Base-by-base conservation (phyloP, 92 coral and sea anemone genomes). In the Porites divaricata region DNA sequence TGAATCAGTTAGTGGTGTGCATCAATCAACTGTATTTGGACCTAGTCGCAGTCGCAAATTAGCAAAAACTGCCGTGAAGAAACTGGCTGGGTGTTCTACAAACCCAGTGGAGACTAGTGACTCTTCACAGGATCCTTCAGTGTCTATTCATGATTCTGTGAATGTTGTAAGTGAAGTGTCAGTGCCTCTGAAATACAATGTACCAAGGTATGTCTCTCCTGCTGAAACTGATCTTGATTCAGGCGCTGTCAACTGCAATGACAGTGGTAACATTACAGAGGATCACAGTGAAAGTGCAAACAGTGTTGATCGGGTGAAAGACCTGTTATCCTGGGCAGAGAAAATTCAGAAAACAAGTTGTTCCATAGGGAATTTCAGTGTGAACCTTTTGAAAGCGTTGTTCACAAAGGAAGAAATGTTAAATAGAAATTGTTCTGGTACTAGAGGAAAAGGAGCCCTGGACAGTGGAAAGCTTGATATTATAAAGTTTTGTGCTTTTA, bases 361-460 rank as follows among this genome's bases (percentile, higher is more conserved):
- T 66, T 91, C 95, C 1, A 78, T 91, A 25, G 95, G 95, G 16
- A 90, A 90, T 79, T 93, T 93, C 81, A 90, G 92, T 24, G 89
- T 85, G 2, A 90, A 90, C 52, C 80, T 93, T 64, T 91, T 90
- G 9, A 87, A 90, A 35, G 84, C 87, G 14, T 77, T 93, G 28
- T 93, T 93, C 48, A 79, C 88, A 15, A 87, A 87, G 59, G 96
- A 93, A 1, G 96, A 93, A 78, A 86, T 84, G 48, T 81, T 72
- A 16, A 87, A 93, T 88, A 83, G 77, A 66, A 93, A 93, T 85
- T 93, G 96, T 59, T 86, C 93, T 19, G 96, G 96, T 67, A 89
- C 93, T 6, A 83, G 93, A 77, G 96, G 96, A 21, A 93, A 93
- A 62, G 84, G 49, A 16, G 85, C 96, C 14, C 89, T 93, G 17